Conservation (phyloP, 2,113 vertebrate species). For the Leucosticte australis region DNA sequence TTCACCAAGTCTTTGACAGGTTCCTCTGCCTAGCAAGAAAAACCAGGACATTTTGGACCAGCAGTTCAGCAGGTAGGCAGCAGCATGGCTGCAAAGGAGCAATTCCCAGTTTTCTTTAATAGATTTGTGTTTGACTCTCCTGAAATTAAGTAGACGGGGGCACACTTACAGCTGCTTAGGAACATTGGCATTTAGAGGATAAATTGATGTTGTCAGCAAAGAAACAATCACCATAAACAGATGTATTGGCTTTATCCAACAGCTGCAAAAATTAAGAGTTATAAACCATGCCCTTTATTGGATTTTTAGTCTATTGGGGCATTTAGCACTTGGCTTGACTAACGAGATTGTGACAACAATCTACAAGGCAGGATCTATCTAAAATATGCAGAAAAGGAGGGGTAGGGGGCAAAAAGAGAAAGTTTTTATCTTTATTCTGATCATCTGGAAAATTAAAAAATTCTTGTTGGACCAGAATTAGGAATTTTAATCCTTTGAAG, state of each 20-base stretch:
- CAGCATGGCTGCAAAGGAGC: neutral
- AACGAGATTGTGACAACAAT: neutral
- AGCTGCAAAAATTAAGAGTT: conserved; percentile 68
- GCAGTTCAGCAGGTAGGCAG: conserved; percentile 46
- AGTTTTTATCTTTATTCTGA: neutral
- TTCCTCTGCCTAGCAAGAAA: neutral
- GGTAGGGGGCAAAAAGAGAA: neutral
- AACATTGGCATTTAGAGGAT: neutral
- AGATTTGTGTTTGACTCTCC: neutral
- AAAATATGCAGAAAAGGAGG: neutral
- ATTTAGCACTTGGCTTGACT: neutral
- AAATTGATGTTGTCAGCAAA: conserved; percentile 34
- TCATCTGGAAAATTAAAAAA: neutral
- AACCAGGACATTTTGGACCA: neutral
- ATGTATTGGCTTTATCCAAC: conserved; percentile 37
- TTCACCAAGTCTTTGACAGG: neutral
- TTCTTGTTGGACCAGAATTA: neutral
- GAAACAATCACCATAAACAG: conserved; percentile 44
- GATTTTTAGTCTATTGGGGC: neutral
- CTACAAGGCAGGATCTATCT: neutral
- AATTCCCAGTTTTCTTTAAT: neutral
- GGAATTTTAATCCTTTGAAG: conserved; percentile 3
- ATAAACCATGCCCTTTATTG: neutral
- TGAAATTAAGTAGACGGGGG: neutral
- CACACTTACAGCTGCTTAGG: neutral